phyloP scores from a whole-genome alignment of 2,113 vertebrate species.

The Australoheros scitulus region DNA sequence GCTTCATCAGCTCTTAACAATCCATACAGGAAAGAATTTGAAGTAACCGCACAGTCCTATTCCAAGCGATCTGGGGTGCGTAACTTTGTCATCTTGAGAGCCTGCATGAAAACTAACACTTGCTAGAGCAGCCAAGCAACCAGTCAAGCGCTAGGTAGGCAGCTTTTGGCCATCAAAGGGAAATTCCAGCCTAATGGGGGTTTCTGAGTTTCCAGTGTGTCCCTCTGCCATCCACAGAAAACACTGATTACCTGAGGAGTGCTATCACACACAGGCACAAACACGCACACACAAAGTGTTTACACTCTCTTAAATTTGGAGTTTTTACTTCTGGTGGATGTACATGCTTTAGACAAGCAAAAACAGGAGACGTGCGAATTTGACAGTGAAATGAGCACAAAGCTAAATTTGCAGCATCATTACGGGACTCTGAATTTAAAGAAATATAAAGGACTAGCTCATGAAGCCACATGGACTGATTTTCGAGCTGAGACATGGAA shows the following conservation, averaged over 20 bases:
- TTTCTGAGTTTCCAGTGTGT: constrained; percentile 70
- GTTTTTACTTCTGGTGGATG: constrained; percentile 51
- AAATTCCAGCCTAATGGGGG: constrained; percentile 72
- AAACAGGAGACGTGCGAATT: constrained; percentile 17
- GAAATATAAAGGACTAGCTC: constrained; percentile 47
- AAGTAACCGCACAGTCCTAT: constrained; percentile 67
- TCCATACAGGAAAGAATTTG: constrained; percentile 73
- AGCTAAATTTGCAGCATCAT: constrained; percentile 46
- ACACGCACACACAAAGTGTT: constrained; percentile 14
- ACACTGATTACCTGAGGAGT: constrained; percentile 61
- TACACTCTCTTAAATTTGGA: constrained; percentile 45
- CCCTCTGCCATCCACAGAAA: constrained; percentile 49
- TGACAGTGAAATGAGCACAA: constrained; percentile 35
- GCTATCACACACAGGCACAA: constrained; percentile 18
- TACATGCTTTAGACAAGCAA: constrained; percentile 33
- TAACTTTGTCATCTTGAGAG: constrained; percentile 77
- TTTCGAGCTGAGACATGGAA: constrained; percentile 47
- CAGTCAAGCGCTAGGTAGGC: constrained; percentile 57
- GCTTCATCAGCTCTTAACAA: constrained; percentile 63
- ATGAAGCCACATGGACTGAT: constrained; percentile 45
- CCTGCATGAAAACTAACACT: constrained; percentile 75
- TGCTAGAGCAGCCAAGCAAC: constrained; percentile 64
- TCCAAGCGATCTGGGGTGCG: constrained; percentile 69
- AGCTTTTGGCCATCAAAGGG: constrained; percentile 66
- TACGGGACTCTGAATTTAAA: constrained; percentile 48